Conservation (phyloP, 2,888 invertebrate species). For the Sepiola atlantica region DNA sequence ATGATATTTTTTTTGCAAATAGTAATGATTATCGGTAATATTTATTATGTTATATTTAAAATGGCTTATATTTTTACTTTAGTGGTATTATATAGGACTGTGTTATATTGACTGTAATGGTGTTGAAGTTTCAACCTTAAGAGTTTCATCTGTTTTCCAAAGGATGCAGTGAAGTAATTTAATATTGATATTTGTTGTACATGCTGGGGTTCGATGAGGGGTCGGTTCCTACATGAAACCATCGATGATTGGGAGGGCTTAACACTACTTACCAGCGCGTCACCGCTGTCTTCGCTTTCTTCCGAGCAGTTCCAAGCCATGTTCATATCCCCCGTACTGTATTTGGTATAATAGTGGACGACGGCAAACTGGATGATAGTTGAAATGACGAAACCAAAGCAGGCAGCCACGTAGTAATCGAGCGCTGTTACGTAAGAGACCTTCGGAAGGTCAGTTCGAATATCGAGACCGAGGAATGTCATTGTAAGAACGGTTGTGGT, state of each 20-base stretch:
- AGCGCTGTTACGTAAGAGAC: conserved; percentile 73
- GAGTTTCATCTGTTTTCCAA: no score
- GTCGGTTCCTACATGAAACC: background rate
- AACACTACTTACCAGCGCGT: conserved; percentile 54
- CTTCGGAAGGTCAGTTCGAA: conserved; percentile 71
- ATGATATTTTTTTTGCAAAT: no score
- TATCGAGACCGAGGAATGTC: conserved; percentile 80
- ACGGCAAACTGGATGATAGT: conserved; percentile 73
- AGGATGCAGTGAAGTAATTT: no score
- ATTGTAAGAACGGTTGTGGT: conserved; percentile 94
- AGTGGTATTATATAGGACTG: no score
- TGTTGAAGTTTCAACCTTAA: no score
- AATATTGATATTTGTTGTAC: no score
- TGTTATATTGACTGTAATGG: no score
- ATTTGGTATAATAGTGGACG: conserved; percentile 73
- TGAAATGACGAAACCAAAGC: conserved; percentile 71
- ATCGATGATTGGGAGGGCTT: background rate
- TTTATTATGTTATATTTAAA: no score
- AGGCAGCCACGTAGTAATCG: conserved; percentile 72
- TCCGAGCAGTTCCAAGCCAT: conserved; percentile 49
- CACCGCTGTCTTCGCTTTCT: conserved; percentile 53
- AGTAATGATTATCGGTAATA: no score
- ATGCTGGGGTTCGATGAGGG: background rate
- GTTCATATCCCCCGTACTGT: conserved; percentile 67
- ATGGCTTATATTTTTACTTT: no score